Evolutionary conservation across 1,140 invertebrate species (phyloP), one percentile per base, ranked within the genome.

Genomic region (Neodiprion pinetum): DNA sequence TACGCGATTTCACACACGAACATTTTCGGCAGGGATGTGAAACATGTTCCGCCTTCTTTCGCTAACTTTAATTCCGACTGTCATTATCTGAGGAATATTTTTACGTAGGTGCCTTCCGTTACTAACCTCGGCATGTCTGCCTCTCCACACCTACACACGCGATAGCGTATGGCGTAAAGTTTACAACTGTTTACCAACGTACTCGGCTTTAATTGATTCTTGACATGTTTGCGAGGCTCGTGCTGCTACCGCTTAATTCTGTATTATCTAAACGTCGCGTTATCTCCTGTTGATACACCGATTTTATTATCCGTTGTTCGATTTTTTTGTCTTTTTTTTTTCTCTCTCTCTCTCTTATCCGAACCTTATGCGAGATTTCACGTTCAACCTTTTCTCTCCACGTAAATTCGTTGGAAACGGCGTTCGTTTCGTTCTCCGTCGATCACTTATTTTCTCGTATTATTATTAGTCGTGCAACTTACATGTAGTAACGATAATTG

Each of bases 111-210:
- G 28, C 1, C 28, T 40, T 40, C 28, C 28, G 28, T 1, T 40
- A 40, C 17, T 0, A 21, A 21, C 28, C 28, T 4, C 28, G 28
- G 28, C 28, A 40, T 40, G 28, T 40, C 28, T 5, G 5, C 28
- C 28, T 40, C 2, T 5, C 28, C 28, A 40, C 28, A 40, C 28
- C 28, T 40, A 40, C 28, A 40, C 1, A 40, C 5, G 28, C 28
- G 28, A 40, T 40, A 40, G 28, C 5, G 28, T 1, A 40, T 40
- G 28, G 1, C 53, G 11, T 9, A 69, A 21, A 69, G 5, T 14
- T 69, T 69, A 69, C 67, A 69, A 69, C 40, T 69, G 67, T 69
- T 69, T 69, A 69, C 67, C 67, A 47, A 69, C 11, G 40, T 69
- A 47, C 67, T 69, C 11, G 67, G 40, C 23, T 69, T 23, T 69